These are phyloP conservation scores for Aix galericulata DNA, from an alignment of 2,113 vertebrate genomes.

Conservation along the genomic window DNA sequence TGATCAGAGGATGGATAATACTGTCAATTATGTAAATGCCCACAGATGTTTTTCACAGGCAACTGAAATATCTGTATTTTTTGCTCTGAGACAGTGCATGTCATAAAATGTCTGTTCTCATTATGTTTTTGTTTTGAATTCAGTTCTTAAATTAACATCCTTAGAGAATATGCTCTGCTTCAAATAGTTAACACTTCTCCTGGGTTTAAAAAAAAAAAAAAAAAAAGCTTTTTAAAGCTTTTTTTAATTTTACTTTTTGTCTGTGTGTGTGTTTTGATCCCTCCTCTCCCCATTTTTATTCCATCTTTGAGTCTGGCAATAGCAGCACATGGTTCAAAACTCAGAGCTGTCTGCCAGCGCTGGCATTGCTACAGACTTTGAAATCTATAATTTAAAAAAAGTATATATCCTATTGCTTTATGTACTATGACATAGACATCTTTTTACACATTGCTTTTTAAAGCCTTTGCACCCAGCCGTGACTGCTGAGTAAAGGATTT, in stretches of 20 bases:
- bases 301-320: neutral
- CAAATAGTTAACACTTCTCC: neutral
- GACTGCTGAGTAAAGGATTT: constrained; percentile 29
- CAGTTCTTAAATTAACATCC: neutral
- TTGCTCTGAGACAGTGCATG: neutral
- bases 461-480: neutral
- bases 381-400: neutral
- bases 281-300: neutral
- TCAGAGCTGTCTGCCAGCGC: neutral
- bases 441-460: neutral
- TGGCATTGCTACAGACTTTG: neutral
- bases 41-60: neutral
- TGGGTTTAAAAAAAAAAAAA: neutral
- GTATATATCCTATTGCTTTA: neutral
- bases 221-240: neutral
- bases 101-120: neutral
- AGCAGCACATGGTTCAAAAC: neutral
- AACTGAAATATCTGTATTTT: neutral
- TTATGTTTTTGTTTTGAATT: neutral
- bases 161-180: neutral
- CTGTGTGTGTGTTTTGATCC: neutral
- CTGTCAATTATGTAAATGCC: neutral
- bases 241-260: neutral
- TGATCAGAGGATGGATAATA: neutral
- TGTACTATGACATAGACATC: neutral